Percentiles rank a stretch among this genome's conserved stretches.
Evolutionary conservation across 2,113 vertebrate species (phyloP).

Genomic region (Crypturellus undulatus): DNA sequence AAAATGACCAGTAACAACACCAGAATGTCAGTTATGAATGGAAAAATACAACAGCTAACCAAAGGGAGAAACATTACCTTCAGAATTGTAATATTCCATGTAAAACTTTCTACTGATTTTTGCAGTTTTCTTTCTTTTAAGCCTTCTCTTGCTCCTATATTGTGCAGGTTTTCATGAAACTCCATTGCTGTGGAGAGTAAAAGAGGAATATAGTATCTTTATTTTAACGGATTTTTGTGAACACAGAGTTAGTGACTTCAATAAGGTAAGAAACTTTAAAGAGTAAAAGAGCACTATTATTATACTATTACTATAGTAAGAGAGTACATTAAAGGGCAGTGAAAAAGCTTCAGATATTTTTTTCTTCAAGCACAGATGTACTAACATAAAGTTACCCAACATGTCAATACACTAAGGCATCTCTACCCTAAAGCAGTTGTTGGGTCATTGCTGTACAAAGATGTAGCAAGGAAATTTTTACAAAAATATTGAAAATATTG

Average conservation of each 20-base stretch:
- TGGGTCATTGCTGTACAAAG: not conserved
- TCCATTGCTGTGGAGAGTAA: conserved; percentile 88
- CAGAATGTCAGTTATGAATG: not conserved
- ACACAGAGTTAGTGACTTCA: not conserved
- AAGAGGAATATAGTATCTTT: not conserved
- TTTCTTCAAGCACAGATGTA: not conserved
- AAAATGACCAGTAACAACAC: not conserved
- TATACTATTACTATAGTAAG: not conserved
- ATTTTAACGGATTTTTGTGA: not conserved
- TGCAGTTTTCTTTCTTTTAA: conserved; percentile 94
- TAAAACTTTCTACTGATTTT: conserved; percentile 96
- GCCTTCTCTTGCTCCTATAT: conserved; percentile 91
- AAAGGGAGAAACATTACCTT: conserved; percentile 83
- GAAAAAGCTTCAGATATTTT: not conserved
- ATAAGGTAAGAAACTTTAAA: not conserved
- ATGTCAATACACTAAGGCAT: not conserved
- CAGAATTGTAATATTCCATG: conserved; percentile 98
- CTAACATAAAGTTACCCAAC: not conserved
- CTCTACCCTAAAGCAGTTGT: not conserved
- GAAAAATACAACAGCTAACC: conserved; percentile 4
- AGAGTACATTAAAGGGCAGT: not conserved
- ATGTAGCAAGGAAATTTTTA: not conserved
- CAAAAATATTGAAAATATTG: not conserved
- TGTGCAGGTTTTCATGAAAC: conserved; percentile 93
- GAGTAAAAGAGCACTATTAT: not conserved